phyloP scores from a whole-genome alignment of 2,888 invertebrate species.

The Drepana falcataria region DNA sequence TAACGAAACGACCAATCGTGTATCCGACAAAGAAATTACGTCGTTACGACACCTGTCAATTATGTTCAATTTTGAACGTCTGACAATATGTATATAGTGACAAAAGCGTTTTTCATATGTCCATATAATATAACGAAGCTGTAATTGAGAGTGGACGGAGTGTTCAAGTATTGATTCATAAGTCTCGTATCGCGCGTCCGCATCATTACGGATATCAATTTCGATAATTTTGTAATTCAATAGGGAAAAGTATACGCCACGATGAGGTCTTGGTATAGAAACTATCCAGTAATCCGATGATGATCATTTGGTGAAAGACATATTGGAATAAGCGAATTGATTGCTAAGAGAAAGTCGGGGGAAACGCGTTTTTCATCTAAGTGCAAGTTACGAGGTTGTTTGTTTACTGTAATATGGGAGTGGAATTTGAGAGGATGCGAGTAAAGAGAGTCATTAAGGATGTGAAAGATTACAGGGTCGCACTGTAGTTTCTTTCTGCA shows the following conservation, averaged over 20 bases:
- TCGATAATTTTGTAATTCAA: conserved; percentile 15
- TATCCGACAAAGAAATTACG: too few relatives aligned
- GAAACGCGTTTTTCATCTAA: conserved; percentile 4
- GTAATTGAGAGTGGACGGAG: background rate
- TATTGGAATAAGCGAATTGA: conserved; percentile 13
- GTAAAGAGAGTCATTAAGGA: too few relatives aligned
- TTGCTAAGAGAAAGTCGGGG: conserved; percentile 16
- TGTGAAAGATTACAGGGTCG: too few relatives aligned
- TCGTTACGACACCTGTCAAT: too few relatives aligned
- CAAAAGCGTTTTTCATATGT: background rate
- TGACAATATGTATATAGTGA: too few relatives aligned
- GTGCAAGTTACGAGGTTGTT: background rate
- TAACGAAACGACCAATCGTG: too few relatives aligned
- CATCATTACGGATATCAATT: conserved; percentile 16
- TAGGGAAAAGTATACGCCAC: conserved; percentile 17
- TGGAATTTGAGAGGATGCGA: too few relatives aligned
- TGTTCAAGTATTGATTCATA: background rate
- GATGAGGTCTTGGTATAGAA: conserved; percentile 19
- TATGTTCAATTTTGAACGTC: too few relatives aligned
- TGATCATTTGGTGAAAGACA: conserved; percentile 15
- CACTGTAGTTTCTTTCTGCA: too few relatives aligned
- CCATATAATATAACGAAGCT: background rate
- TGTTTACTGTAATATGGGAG: too few relatives aligned
- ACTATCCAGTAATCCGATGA: conserved; percentile 12
- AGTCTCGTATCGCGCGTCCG: conserved; percentile 1